Conservation (phyloP, 1,140 invertebrate genomes). For the Drosophila subobscura region DNA sequence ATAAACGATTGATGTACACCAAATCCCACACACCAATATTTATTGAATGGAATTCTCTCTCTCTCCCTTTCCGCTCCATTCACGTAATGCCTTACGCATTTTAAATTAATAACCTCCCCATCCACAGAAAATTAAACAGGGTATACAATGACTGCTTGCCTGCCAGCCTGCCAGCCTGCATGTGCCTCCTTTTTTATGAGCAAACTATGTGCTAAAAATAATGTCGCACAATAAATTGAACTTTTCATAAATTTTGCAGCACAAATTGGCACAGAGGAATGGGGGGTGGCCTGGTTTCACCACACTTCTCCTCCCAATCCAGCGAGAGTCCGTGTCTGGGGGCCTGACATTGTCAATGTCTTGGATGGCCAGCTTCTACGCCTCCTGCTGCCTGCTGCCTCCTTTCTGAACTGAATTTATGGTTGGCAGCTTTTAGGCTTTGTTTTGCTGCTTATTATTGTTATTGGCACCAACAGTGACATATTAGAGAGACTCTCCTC, state of each 20-base stretch:
- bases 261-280: slow-evolving; percentile 62
- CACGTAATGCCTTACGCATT: slow-evolving; percentile 22
- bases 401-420: slow-evolving; percentile 65
- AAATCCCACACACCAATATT: not conserved
- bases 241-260: slow-evolving; percentile 79
- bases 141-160: too few relatives aligned
- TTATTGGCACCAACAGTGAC: slow-evolving; percentile 82
- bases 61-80: not conserved
- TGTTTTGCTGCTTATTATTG: slow-evolving; percentile 82
- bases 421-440: slow-evolving; percentile 80
- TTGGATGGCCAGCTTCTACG: slow-evolving; percentile 42
- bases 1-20: too few relatives aligned
- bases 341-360: slow-evolving; percentile 72
- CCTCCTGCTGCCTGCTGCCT: not conserved
- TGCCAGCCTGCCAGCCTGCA: too few relatives aligned
- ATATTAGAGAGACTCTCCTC: slow-evolving; percentile 63
- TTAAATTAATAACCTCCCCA: slow-evolving; percentile 31
- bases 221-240: slow-evolving; percentile 78
- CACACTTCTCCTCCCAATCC: slow-evolving; percentile 3
- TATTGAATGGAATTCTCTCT: slow-evolving; percentile 1
- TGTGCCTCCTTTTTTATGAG: slow-evolving; percentile 1
- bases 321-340: slow-evolving; percentile 4
- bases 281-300: slow-evolving; percentile 2
- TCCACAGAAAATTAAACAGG: slow-evolving; percentile 15
- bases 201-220: slow-evolving; percentile 70